Percentiles rank a stretch among this genome's conserved stretches.
phyloP scores from a whole-genome alignment of 2,113 vertebrate species.

The Neofelis nebulosa region DNA sequence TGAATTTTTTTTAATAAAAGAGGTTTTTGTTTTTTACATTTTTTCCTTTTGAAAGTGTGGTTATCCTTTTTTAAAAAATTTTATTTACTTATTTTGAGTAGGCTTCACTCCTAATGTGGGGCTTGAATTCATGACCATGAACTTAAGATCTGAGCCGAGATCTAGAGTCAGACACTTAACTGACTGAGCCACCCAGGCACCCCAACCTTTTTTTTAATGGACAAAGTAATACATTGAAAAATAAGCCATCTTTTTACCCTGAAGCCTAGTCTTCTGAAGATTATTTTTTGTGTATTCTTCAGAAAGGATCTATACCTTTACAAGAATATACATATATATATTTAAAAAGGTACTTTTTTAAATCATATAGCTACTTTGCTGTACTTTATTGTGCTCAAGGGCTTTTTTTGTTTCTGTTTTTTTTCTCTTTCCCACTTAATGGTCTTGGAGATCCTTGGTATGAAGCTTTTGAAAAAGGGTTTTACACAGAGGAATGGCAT shows the following conservation, averaged over 20 bases:
- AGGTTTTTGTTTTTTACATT: neutral
- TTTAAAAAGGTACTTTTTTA: too few species aligned
- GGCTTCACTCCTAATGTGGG: too few species aligned
- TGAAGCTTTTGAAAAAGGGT: conserved; percentile 8
- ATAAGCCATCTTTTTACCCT: neutral
- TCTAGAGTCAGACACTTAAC: too few species aligned
- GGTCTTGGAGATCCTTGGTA: neutral
- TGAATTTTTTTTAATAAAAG: neutral
- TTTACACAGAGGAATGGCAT: neutral
- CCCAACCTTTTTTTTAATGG: neutral
- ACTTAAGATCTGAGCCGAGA: too few species aligned
- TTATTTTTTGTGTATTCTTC: neutral
- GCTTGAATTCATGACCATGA: too few species aligned
- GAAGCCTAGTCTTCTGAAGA: neutral
- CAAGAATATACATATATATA: neutral
- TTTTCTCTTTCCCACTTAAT: neutral
- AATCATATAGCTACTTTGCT: neutral
- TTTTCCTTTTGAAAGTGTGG: neutral
- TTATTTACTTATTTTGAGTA: too few species aligned
- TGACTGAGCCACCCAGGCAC: too few species aligned
- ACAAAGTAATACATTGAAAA: neutral
- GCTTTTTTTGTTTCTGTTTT: neutral
- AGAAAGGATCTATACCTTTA: neutral
- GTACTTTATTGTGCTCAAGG: neutral
- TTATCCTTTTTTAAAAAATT: neutral